phyloP scores from a whole-genome alignment of 2,113 vertebrate species.

The Anoplopoma fimbria region DNA sequence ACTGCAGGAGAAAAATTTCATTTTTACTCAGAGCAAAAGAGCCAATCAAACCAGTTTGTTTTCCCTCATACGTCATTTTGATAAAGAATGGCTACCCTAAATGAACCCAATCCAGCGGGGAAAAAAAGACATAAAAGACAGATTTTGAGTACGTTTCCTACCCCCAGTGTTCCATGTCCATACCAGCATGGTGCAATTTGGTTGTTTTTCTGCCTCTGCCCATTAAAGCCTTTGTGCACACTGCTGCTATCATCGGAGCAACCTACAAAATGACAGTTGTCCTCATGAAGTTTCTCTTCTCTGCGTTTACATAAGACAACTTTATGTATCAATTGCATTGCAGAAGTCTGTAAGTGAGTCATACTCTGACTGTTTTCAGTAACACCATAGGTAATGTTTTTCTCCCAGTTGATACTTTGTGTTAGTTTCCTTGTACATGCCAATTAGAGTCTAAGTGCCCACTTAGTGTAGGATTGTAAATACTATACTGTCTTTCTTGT shows the following conservation, averaged over 20 bases:
- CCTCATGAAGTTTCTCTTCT: background rate
- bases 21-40: background rate
- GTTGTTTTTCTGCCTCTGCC: background rate
- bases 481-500: constrained; percentile 36
- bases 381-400: constrained; percentile 47
- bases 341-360: constrained; percentile 2
- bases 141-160: background rate
- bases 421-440: constrained; percentile 39
- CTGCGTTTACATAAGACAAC: background rate
- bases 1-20: background rate
- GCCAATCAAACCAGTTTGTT: background rate
- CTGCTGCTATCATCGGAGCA: background rate
- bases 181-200: background rate
- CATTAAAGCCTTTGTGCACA: background rate
- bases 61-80: background rate
- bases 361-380: constrained; percentile 38
- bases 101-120: background rate
- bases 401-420: constrained; percentile 53
- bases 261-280: background rate
- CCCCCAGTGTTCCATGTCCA: background rate
- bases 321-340: background rate
- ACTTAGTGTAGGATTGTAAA: constrained; percentile 46
- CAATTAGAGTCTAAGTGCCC: constrained; percentile 47
- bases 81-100: background rate
- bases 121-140: background rate